Conservation (phyloP, 2,113 vertebrate species). For the Gopherus evgoodei region DNA sequence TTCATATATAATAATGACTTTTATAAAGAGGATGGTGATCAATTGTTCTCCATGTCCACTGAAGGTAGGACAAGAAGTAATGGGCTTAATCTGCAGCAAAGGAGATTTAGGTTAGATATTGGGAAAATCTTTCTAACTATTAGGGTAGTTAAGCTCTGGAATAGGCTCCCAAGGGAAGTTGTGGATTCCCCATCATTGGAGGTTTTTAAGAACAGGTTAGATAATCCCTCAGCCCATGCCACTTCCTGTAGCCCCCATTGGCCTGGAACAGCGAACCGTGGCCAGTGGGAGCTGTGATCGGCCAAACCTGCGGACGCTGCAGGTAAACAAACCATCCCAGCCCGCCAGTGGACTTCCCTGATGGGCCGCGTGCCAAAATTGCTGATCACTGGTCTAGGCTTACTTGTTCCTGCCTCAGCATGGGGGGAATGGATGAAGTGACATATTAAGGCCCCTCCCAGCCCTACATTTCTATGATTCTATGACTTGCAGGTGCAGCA, state of each 20-base stretch:
- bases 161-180: not conserved
- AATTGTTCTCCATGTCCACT: not conserved
- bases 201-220: not conserved
- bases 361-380: no score
- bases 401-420: not conserved
- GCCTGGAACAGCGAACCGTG: no score
- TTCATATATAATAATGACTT: not conserved
- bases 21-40: not conserved
- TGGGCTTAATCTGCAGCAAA: not conserved
- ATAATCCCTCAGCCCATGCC: not conserved
- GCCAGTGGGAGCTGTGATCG: no score
- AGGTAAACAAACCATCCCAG: no score
- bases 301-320: no score
- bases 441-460: not conserved
- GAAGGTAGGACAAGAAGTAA: not conserved
- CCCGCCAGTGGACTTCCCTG: no score
- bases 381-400: not conserved
- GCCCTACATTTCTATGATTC: not conserved
- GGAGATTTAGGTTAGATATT: not conserved
- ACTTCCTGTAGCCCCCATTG: no score
- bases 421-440: not conserved
- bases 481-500: not conserved
- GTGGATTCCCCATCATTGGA: not conserved
- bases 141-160: not conserved
- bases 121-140: not conserved